Conservation (phyloP, 1,140 invertebrate species). For the Galleria mellonella region DNA sequence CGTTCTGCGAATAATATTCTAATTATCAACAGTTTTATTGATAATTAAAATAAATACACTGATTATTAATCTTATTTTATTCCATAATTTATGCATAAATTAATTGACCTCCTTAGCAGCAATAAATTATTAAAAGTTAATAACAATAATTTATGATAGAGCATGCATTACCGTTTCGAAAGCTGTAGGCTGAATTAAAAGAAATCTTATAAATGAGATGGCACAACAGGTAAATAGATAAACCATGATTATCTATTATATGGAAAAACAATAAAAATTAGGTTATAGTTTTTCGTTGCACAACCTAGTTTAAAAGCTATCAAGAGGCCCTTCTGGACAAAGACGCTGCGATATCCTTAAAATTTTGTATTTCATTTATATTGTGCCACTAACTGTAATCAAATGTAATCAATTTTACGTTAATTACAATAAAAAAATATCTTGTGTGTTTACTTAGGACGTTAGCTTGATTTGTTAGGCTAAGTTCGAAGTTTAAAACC, state of each 20-base stretch:
- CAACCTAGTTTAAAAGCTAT: conserved; percentile 22
- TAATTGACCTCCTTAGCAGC: conserved; percentile 10
- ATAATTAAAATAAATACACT: not conserved
- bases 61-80: not conserved
- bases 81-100: conserved; percentile 13
- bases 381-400: too few relatives aligned
- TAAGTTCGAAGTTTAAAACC: too few relatives aligned
- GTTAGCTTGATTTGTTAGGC: too few relatives aligned
- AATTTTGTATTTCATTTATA: not conserved
- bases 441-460: too few relatives aligned
- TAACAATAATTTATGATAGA: too few relatives aligned
- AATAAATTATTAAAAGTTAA: not conserved
- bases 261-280: conserved; percentile 8
- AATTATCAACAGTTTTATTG: not conserved
- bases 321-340: too few relatives aligned
- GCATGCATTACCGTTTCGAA: too few relatives aligned
- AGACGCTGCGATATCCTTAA: not conserved
- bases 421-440: too few relatives aligned
- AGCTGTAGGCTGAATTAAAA: too few relatives aligned
- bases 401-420: too few relatives aligned
- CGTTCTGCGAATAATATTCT: not conserved
- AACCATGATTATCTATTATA: conserved; percentile 2
- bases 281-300: conserved; percentile 42
- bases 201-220: conserved; percentile 16
- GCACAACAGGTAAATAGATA: conserved; percentile 15